Evolutionary conservation across 2,888 invertebrate species (phyloP), one percentile per base, ranked within the genome.

Genomic region (Amphiduros pacificus): DNA sequence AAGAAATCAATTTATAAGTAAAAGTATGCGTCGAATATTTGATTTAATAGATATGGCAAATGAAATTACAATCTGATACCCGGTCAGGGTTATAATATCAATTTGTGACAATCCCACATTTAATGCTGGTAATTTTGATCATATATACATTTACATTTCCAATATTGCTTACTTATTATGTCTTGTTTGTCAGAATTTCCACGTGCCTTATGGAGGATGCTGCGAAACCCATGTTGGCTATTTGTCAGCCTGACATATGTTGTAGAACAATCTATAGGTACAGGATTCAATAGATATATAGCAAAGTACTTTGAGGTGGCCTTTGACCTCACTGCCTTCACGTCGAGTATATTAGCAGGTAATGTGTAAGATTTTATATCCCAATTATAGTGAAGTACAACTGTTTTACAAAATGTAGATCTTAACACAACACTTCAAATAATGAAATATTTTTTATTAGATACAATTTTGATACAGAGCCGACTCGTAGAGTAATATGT

Each of bases 291-390:
- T 24, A 49, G 55, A 5, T 68, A 57, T 52, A 57, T 68, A 28
- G 60, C 61, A 14, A 68, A 68, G 50, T 68, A 61, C 49, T 51
- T 67, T 36, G 66, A 68, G 49, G 53, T 55, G 11, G 32, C 57
- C 36, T 68, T 58, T 53, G 52, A 53, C 54, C 40, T 62, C 20
- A 50, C 67, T 2, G 65, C 57, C 31, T 56, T 59, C 17, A 26
- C 49, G 9, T 60, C 67, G 11, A 67, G 61, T 55, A 56, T 63
- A 29, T 29, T 66, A 11, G 53, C 60, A 49, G 67, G 67, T 66
- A 27, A 55, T 48, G 1, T 22, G 11, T 40, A 20, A 14, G 17
- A 3, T 27, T 14, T 51, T 51, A 24, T 5, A 51, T 6, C 17
- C 17, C 17, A 11, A 17, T 9, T 36, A 36, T 36, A 36, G 36